A percentile compares a stretch with the other conserved stretches of the same genome.
phyloP scores from a whole-genome alignment of 2,113 vertebrate genomes.

The Noturus placidus region DNA sequence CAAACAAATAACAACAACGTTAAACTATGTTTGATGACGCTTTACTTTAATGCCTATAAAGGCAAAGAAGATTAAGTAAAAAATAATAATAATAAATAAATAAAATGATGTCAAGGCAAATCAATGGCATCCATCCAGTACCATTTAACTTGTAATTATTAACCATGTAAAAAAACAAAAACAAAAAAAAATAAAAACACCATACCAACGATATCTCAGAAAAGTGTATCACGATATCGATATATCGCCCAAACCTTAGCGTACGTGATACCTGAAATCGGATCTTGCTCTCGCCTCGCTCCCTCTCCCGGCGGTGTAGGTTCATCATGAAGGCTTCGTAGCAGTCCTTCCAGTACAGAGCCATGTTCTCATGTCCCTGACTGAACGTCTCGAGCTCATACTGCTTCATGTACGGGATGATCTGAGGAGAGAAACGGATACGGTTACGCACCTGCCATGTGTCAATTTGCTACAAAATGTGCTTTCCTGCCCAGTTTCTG shows the following conservation, averaged over 20 bases:
- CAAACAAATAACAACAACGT: no score
- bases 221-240: no score
- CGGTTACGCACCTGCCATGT: neutral
- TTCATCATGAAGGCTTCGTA: conserved; percentile 93
- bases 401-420: conserved; percentile 97
- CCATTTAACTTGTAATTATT: no score
- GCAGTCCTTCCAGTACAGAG: conserved; percentile 93
- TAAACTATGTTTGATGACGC: no score
- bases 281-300: conserved; percentile 95
- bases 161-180: no score
- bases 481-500: neutral
- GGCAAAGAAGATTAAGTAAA: no score
- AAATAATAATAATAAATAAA: no score
- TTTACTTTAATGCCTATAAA: no score
- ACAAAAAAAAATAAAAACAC: no score
- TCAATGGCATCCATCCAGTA: no score
- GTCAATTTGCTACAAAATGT: neutral
- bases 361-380: conserved; percentile 85
- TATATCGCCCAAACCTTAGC: neutral
- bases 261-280: conserved; percentile 84
- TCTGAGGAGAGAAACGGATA: conserved; percentile 69
- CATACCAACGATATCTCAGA: no score
- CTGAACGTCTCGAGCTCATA: conserved; percentile 92
- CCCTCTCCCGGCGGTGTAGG: conserved; percentile 87
- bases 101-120: no score